Evolutionary conservation across 2,888 invertebrate species (phyloP).

Genomic region (Cephonodes hylas): DNA sequence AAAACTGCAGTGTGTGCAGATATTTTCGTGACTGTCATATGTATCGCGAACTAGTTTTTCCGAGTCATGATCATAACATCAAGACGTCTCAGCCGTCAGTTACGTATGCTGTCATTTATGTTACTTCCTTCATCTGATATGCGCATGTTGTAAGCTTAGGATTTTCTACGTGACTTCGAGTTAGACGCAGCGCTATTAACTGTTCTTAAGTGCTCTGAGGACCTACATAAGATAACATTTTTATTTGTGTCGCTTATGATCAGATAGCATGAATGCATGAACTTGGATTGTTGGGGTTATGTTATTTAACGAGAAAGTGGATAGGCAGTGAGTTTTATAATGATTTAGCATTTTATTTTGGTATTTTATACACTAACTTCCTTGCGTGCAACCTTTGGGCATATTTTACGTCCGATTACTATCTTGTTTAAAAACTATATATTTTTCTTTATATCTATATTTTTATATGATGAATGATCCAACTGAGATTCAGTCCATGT

Average conservation of each 20-base stretch:
- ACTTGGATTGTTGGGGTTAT: not conserved
- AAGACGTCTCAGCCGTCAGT: slow-evolving; percentile 21
- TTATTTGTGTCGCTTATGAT: not conserved
- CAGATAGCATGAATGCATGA: not conserved
- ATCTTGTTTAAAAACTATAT: no score
- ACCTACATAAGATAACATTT: not conserved
- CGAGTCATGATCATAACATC: slow-evolving; percentile 33
- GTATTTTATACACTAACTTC: no score
- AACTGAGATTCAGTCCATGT: no score
- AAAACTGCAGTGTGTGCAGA: slow-evolving; percentile 23
- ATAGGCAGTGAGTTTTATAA: not conserved
- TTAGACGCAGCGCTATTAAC: slow-evolving; percentile 4
- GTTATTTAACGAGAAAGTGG: not conserved
- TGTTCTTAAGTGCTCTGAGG: slow-evolving; percentile 1
- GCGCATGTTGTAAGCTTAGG: slow-evolving; percentile 7
- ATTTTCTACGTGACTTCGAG: slow-evolving; percentile 1
- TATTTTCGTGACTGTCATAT: slow-evolving; percentile 34
- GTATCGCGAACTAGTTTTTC: slow-evolving; percentile 45
- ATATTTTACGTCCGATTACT: no score
- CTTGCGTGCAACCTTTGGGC: no score
- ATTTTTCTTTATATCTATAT: no score
- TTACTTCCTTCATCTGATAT: slow-evolving; percentile 59
- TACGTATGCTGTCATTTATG: slow-evolving; percentile 34
- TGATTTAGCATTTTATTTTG: not conserved
- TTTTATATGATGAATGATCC: no score